Conservation (phyloP, 2,113 vertebrate genomes). For the Oxygymnocypris stewartii region DNA sequence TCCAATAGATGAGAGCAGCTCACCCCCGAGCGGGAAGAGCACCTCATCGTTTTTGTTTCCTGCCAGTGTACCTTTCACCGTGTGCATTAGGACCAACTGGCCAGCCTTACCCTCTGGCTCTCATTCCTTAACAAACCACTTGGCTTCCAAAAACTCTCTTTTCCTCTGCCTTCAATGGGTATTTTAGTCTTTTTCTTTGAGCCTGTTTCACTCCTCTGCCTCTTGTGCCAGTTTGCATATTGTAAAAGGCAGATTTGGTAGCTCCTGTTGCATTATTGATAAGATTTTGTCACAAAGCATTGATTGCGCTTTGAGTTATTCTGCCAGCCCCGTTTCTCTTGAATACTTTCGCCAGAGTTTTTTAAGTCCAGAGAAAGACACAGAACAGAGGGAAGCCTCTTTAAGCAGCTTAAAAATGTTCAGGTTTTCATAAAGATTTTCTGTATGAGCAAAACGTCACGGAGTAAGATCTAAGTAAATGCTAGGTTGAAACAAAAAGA, state of each 20-base stretch:
- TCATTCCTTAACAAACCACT: slow-evolving; percentile 20
- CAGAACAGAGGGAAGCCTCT: neutral
- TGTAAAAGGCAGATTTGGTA: slow-evolving; percentile 38
- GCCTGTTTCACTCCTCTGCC: slow-evolving; percentile 18
- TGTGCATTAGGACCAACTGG: slow-evolving; percentile 30
- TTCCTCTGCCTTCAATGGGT: slow-evolving; percentile 27
- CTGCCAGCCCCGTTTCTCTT: slow-evolving; percentile 36
- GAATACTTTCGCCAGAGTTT: slow-evolving; percentile 36
- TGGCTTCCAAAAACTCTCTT: neutral
- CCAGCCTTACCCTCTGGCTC: slow-evolving; percentile 15
- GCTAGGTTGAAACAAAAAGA: neutral
- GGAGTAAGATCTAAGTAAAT: neutral
- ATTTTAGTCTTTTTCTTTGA: slow-evolving; percentile 26
- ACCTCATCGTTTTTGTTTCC: neutral
- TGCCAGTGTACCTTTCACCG: slow-evolving; percentile 1
- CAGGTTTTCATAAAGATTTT: slow-evolving; percentile 7
- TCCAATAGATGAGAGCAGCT: slow-evolving; percentile 2
- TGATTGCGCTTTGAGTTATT: slow-evolving; percentile 47
- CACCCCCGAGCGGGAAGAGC: neutral
- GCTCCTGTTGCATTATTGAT: slow-evolving; percentile 47
- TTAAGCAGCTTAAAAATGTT: slow-evolving; percentile 43
- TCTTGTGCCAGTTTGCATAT: slow-evolving; percentile 26
- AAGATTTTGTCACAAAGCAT: slow-evolving; percentile 43
- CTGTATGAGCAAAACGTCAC: slow-evolving; percentile 17
- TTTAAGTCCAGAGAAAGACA: slow-evolving; percentile 4